Evolutionary conservation across 2,113 vertebrate species (phyloP).

Genomic region (Spea multiplicata): DNA sequence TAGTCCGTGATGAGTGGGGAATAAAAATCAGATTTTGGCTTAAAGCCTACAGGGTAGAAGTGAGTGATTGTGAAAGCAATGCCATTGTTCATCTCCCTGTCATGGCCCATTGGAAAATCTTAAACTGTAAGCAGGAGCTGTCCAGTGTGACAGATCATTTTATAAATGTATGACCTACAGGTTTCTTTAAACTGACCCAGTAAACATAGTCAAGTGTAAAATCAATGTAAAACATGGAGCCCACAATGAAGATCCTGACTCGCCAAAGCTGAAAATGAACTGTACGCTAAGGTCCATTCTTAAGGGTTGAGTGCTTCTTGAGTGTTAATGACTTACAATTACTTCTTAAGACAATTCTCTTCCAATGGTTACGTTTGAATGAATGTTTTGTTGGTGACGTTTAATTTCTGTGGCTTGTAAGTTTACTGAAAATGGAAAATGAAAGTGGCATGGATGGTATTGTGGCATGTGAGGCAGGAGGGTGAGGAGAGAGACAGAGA

Average conservation of each 20-base stretch:
- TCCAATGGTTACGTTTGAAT: too few relatives aligned
- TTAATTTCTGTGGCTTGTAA: too few relatives aligned
- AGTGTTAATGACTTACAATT: constrained; percentile 17
- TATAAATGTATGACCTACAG: constrained; percentile 56
- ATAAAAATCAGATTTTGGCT: constrained; percentile 37
- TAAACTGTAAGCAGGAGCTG: constrained; percentile 56
- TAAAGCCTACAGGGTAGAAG: constrained; percentile 39
- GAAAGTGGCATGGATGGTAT: too few relatives aligned
- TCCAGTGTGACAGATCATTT: constrained; percentile 57
- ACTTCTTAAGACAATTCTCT: too few relatives aligned
- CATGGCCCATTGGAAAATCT: constrained; percentile 52
- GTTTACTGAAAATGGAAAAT: too few relatives aligned
- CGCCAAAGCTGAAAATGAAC: constrained; percentile 45
- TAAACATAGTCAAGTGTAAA: constrained; percentile 59
- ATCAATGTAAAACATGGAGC: constrained; percentile 56
- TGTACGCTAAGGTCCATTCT: constrained; percentile 33
- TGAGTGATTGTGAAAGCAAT: constrained; percentile 50
- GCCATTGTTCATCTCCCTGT: constrained; percentile 53
- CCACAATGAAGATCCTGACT: constrained; percentile 53
- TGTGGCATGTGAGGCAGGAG: too few relatives aligned
- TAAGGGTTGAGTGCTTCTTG: constrained; percentile 29
- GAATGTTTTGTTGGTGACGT: too few relatives aligned
- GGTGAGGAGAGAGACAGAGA: too few relatives aligned
- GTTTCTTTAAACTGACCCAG: constrained; percentile 55
- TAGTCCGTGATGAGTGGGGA: constrained; percentile 24